Percentiles rank a stretch among this genome's conserved stretches.
Conservation (phyloP, 2,113 vertebrate species). For the Odontesthes bonariensis region DNA sequence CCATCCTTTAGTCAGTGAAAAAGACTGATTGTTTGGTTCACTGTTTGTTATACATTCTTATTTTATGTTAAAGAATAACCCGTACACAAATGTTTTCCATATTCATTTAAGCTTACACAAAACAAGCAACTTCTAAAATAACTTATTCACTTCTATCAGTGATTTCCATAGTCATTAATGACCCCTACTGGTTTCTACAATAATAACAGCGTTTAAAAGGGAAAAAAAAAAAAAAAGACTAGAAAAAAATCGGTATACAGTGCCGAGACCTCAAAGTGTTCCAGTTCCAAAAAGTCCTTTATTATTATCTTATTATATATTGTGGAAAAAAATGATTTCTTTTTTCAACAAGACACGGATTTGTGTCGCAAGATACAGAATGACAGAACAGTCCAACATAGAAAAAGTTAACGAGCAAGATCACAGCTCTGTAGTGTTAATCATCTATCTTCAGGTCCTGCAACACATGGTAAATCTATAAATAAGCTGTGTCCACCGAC, state of each 20-base stretch:
- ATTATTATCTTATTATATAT: slow-evolving; percentile 63
- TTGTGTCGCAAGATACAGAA: slow-evolving; percentile 44
- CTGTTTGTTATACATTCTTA: no score
- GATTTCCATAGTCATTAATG: slow-evolving; percentile 2
- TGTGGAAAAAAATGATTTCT: slow-evolving; percentile 6
- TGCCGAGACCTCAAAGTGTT: neutral
- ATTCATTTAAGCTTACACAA: no score
- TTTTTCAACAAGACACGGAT: slow-evolving; percentile 34
- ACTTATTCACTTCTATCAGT: neutral
- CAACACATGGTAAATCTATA: slow-evolving; percentile 2
- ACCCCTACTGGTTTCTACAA: slow-evolving; percentile 36
- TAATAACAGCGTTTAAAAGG: slow-evolving; percentile 2
- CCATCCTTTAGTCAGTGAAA: no score
- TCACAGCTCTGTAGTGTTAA: slow-evolving; percentile 62
- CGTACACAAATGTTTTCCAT: no score
- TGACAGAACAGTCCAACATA: slow-evolving; percentile 59
- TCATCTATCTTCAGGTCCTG: slow-evolving; percentile 6
- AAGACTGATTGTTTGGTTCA: no score
- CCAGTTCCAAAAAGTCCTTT: slow-evolving; percentile 65
- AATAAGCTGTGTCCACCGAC: neutral
- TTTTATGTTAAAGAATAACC: no score
- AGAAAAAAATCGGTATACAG: no score
- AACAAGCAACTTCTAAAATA: no score
- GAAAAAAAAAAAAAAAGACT: neutral
- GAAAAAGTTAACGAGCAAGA: slow-evolving; percentile 61